Evolutionary conservation across 2,888 invertebrate genomes (phyloP), one percentile per base, ranked within the genome.

Genomic region (Capitulum mitella): DNA sequence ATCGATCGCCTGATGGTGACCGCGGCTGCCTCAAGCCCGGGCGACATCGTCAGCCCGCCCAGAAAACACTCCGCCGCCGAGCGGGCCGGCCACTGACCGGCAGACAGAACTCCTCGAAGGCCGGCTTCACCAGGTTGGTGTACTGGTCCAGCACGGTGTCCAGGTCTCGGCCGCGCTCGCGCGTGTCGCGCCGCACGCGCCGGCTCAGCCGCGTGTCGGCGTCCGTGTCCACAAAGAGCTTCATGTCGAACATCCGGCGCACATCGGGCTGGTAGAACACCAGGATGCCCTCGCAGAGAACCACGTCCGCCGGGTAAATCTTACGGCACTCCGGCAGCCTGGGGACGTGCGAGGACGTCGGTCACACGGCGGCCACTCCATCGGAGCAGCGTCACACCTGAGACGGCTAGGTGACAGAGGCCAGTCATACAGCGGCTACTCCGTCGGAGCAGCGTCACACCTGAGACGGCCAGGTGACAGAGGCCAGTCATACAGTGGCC

Each of bases 91-190:
- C 34, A 89, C 91, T 90, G 87, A 95, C 95, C 81, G 98, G 98
- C 83, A 96, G 89, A 85, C 98, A 98, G 87, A 98, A 98, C 87
- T 98, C 98, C 86, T 99, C 99, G 86, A 99, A 99, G 3, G 98
- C 98, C n/a, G 98, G 98, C 86, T 99, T 99, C 3, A 99, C 98
- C 85, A 93, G 96, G 84, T 93, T 94, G 91, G 96, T 97, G 86
- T 99, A 99, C 85, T 98, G 98, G 84, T 93, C 93, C 48, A 99
- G 89, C 19, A 98, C 96, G 83, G 95, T 93, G 84, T 98, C 97
- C 85, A 99, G 87, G 85, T 97, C 95, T 64, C 99, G 88, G 0
- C 97, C 96, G 81, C 97, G 90, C 86, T 98, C 97, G 85, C 93
- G 93, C 78, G 97, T 97, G 86, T 99, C 99, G 80, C 98, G 90